Evolutionary conservation across 1,140 invertebrate genomes (phyloP).

Genomic region (Aphaenogaster floridana): DNA sequence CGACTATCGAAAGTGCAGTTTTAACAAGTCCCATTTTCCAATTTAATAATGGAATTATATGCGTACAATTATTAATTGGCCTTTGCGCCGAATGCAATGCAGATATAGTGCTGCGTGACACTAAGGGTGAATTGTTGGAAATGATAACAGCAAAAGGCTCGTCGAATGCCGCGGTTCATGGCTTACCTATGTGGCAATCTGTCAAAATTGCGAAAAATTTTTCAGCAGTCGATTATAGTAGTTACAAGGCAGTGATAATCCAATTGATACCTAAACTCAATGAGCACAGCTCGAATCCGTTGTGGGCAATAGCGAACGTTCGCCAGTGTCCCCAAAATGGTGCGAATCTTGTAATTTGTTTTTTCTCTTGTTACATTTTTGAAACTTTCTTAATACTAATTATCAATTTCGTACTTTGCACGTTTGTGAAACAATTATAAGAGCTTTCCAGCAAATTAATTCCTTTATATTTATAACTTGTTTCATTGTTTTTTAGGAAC

Average conservation of each 20-base stretch:
- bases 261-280: constrained; percentile 15
- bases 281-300: neutral
- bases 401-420: neutral
- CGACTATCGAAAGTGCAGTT: constrained; percentile 1
- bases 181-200: constrained; percentile 71
- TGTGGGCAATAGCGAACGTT: constrained; percentile 69
- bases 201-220: constrained; percentile 32
- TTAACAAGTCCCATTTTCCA: constrained; percentile 47
- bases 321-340: constrained; percentile 59
- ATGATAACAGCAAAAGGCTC: neutral
- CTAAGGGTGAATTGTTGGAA: neutral
- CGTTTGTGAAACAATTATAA: neutral
- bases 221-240: neutral
- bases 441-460: neutral
- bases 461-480: neutral
- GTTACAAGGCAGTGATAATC: neutral
- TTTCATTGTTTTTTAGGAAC: neutral
- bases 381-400: neutral
- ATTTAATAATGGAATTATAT: constrained; percentile 24
- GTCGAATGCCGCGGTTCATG: neutral
- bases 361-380: neutral
- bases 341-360: constrained; percentile 1
- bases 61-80: constrained; percentile 70
- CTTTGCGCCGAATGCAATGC: constrained; percentile 67
- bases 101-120: constrained; percentile 29